Conservation (phyloP, 2,113 vertebrate species). For the Bolborhynchus lineola region DNA sequence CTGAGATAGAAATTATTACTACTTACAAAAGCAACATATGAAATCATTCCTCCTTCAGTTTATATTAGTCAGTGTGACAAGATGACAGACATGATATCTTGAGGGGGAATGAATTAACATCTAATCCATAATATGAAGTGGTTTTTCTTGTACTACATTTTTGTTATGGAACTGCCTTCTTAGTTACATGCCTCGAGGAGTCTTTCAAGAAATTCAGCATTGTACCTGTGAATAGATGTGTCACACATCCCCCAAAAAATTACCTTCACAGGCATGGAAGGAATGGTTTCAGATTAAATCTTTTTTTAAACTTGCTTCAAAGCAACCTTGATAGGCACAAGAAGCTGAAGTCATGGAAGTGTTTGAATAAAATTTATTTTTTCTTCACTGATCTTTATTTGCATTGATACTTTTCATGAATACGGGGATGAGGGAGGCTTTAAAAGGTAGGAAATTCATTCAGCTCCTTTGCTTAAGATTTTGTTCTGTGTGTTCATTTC, state of each 20-base stretch:
- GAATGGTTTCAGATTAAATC: background rate
- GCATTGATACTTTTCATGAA: background rate
- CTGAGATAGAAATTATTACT: background rate
- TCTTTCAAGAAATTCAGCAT: background rate
- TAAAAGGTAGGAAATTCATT: background rate
- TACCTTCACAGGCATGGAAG: background rate
- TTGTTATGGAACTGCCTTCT: background rate
- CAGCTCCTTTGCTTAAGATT: background rate
- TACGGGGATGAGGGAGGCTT: background rate
- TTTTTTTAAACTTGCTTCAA: background rate
- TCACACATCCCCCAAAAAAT: background rate
- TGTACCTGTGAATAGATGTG: background rate
- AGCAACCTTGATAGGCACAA: background rate
- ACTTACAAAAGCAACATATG: fast-evolving
- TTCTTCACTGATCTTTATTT: background rate
- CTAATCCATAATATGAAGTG: background rate
- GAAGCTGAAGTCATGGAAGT: background rate
- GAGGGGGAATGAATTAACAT: background rate
- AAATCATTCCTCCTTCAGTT: background rate
- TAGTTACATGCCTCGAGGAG: background rate
- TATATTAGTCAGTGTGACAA: background rate
- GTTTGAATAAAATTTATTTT: background rate
- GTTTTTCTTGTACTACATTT: background rate
- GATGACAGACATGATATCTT: fast-evolving
- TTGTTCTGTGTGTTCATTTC: background rate